A percentile compares a stretch with the other conserved stretches of the same genome.
phyloP scores from a whole-genome alignment of 2,113 vertebrate genomes.

The Tragelaphus strepsiceros region DNA sequence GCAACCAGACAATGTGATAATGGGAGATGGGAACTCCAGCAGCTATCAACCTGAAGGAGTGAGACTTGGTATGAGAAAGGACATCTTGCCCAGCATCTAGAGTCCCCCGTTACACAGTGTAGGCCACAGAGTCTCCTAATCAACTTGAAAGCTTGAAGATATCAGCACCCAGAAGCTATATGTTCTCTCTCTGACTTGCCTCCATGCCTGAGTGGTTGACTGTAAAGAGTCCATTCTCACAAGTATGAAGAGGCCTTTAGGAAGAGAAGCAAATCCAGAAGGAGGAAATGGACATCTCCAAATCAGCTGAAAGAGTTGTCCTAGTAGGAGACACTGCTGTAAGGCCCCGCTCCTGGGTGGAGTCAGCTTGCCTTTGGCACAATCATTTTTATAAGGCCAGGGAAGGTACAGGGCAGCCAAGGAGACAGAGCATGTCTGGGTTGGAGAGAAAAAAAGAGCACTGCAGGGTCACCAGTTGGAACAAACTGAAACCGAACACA shows the following conservation, averaged over 20 bases:
- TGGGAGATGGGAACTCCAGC: not conserved
- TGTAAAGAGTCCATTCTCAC: not conserved
- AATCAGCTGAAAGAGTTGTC: not conserved
- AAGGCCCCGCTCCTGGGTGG: not conserved
- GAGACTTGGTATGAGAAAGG: not conserved
- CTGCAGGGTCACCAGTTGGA: slow-evolving; percentile 74
- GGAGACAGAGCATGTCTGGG: slow-evolving; percentile 66
- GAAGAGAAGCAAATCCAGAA: not conserved
- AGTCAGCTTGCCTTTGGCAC: slow-evolving; percentile 47
- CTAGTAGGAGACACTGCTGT: not conserved
- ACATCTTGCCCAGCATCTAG: rapidly evolving
- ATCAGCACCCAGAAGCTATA: not conserved
- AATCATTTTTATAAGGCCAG: slow-evolving; percentile 55
- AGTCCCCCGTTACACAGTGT: rapidly evolving
- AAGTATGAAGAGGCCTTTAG: not conserved
- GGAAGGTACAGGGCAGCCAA: slow-evolving; percentile 64
- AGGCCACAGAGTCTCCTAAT: no score
- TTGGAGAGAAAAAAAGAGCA: slow-evolving; percentile 46
- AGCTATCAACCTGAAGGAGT: not conserved
- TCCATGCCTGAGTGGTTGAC: not conserved
- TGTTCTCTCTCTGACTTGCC: not conserved
- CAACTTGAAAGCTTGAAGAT: no score
- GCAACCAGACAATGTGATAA: not conserved
- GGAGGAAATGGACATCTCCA: not conserved
- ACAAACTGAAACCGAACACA: slow-evolving; percentile 76